Evolutionary conservation across 2,113 vertebrate genomes (phyloP), one percentile per base, ranked within the genome.

Genomic region (Trematocara marginatum): DNA sequence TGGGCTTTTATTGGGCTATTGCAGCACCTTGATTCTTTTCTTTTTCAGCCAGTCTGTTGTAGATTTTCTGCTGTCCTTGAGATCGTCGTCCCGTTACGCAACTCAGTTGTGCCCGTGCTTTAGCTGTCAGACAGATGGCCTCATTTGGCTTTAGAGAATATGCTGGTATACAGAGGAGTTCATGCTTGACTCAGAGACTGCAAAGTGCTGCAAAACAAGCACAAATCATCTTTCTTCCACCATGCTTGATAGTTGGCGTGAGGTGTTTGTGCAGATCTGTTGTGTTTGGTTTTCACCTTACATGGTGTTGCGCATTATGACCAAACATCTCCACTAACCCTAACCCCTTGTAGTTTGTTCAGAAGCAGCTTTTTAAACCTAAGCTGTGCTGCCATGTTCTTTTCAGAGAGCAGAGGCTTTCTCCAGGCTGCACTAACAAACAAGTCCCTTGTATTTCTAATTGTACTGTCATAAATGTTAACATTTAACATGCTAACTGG

Each of bases 1-100:
- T 47, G 1, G 13, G 23, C 40, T 47, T 26, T 71, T 45, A 45
- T 45, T 10, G 66, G 40, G 40, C 66, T 42, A 26, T 26, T 71
- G 40, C 66, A 71, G 66, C 66, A 45, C 1, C 20, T 45, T 45
- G 66, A 71, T 45, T 45, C 66, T 45, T 23, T 45, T 45, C 66
- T 71, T 42, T 71, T 71, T 71, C 38, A 45, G 20, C 20, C 38
- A 45, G 20, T 26, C 40, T 71, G 66, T 71, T 45, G 38, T 45
- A 71, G 15, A 71, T 71, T 71, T 71, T 45, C 66, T 45, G 66
- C 40, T 71, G 66, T 71, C 38, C 20, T 71, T 71, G 38, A 45
- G 66, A 16, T 45, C 0, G 7, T 45, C 6, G 0, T 47, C 66
- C 13, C 20, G 2, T 26, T 71, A 16, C 2, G 12, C 1, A 42